Base-by-base conservation (phyloP, 2,797 vertebrate genomes). In the Tachyglossus aculeatus region DNA sequence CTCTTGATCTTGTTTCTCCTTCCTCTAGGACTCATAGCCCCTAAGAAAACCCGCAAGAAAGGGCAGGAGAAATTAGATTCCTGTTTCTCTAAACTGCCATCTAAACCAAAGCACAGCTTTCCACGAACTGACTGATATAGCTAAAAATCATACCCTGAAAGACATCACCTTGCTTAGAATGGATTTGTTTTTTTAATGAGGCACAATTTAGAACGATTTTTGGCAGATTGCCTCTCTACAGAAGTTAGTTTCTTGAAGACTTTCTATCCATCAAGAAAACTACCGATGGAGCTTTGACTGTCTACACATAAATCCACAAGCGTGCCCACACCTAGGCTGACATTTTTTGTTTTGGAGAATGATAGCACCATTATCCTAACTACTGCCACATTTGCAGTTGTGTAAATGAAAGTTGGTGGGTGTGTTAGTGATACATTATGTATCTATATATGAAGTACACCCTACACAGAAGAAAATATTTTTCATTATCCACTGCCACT, bases 401-500 rank as follows among this genome's bases (percentile, higher is more conserved):
- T 15, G 13, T 2, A 0, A 11, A 8, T 31, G 0, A 34, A 36
- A 2, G 6, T 12, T 5, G 0, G 1, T 33, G 14, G 36, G 0
- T 39, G 38, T 7, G 38, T 73, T 83, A 71, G 62, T 79, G 71
- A 77, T 54, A 63, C 19, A 24, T 40, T 48, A 14, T 7, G 34
- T 78, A 81, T 56, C 45, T 12, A 32, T 9, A 11, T 2, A 1
- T 27, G 57, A 51, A 29, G 47, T 33, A 48, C 7, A 2, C 13
- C 15, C 18, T 51, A 75, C 64, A 60, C 37, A 29, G 40, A 74
- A 18, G 52, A 69, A 70, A 72, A 62, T 59, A 40, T 22, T 33
- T 67, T 74, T 70, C 68, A 44, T 1, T 62, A 44, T 60, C 80
- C 51, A 80, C 66, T 86, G 62, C 77, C 56, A 71, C 13, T 77